Evolutionary conservation across 2,888 invertebrate species (phyloP).

Genomic region (Octonoba sinensis): DNA sequence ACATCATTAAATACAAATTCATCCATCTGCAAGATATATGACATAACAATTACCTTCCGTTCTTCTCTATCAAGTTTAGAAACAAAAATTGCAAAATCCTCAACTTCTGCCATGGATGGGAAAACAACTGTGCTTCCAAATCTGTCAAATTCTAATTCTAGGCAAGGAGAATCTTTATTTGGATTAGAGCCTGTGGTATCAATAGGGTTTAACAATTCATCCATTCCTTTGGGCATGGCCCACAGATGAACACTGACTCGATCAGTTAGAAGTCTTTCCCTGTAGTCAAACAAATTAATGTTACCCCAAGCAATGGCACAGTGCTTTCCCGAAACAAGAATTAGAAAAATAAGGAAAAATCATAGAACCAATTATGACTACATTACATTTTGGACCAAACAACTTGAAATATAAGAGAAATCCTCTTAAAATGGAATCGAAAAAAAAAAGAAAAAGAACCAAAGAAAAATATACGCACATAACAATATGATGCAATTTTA

Average conservation of each 20-base stretch:
- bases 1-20: too few species aligned
- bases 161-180: slow-evolving; percentile 71
- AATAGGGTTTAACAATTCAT: slow-evolving; percentile 68
- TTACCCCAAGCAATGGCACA: slow-evolving; percentile 75
- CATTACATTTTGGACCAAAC: too few species aligned
- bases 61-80: slow-evolving; percentile 46
- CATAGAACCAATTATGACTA: too few species aligned
- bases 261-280: slow-evolving; percentile 73
- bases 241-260: slow-evolving; percentile 73
- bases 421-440: too few species aligned
- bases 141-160: slow-evolving; percentile 72
- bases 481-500: too few species aligned
- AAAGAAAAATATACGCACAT: too few species aligned
- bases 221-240: slow-evolving; percentile 72
- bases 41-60: not conserved
- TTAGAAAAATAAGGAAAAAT: too few species aligned
- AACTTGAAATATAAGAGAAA: too few species aligned
- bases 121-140: slow-evolving; percentile 71
- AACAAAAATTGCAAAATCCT: slow-evolving; percentile 70
- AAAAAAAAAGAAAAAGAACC: too few species aligned
- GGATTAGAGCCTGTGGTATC: slow-evolving; percentile 71
- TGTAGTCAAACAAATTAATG: slow-evolving; percentile 75
- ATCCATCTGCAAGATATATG: too few species aligned
- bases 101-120: slow-evolving; percentile 72
- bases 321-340: slow-evolving; percentile 70